Evolutionary conservation across 2,797 vertebrate species (phyloP).

Genomic region (Acipenser ruthenus): DNA sequence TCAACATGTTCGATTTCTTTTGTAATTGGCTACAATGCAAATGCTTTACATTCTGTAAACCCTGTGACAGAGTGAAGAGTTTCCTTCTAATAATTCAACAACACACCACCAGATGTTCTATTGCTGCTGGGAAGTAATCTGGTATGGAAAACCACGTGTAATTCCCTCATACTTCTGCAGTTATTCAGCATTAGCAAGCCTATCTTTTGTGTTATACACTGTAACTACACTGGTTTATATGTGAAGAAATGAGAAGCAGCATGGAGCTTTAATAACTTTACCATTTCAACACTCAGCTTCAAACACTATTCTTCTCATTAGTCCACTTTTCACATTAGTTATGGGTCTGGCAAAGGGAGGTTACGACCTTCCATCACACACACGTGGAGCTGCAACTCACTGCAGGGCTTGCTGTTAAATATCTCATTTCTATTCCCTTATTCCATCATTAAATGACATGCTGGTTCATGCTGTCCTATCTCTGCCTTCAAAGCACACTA

Average conservation of each 20-base stretch:
- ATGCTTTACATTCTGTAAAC: too few relatives aligned
- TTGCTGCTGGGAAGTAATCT: too few relatives aligned
- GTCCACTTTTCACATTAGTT: constrained; percentile 13
- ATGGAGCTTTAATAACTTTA: constrained; percentile 13
- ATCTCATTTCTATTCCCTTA: constrained; percentile 36
- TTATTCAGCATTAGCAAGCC: too few relatives aligned
- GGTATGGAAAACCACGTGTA: too few relatives aligned
- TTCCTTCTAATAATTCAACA: too few relatives aligned
- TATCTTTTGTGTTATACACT: too few relatives aligned
- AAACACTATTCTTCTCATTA: constrained; percentile 24
- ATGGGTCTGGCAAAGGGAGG: constrained; percentile 9
- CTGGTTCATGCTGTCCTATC: constrained; percentile 26
- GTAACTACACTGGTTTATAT: too few relatives aligned
- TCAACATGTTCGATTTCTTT: too few relatives aligned
- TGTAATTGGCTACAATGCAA: too few relatives aligned
- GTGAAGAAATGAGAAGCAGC: not conserved
- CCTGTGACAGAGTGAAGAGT: too few relatives aligned
- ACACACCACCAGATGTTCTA: too few relatives aligned
- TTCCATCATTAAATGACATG: constrained; percentile 32
- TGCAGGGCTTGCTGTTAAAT: constrained; percentile 35
- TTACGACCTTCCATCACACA: constrained; percentile 15
- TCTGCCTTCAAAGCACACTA: constrained; percentile 24
- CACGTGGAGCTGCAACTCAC: constrained; percentile 31
- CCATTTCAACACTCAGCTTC: constrained; percentile 19
- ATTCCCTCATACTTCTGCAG: too few relatives aligned